Evolutionary conservation across 2,797 vertebrate genomes (phyloP), one percentile per base, ranked within the genome.

Genomic region (Valencia hispanica): DNA sequence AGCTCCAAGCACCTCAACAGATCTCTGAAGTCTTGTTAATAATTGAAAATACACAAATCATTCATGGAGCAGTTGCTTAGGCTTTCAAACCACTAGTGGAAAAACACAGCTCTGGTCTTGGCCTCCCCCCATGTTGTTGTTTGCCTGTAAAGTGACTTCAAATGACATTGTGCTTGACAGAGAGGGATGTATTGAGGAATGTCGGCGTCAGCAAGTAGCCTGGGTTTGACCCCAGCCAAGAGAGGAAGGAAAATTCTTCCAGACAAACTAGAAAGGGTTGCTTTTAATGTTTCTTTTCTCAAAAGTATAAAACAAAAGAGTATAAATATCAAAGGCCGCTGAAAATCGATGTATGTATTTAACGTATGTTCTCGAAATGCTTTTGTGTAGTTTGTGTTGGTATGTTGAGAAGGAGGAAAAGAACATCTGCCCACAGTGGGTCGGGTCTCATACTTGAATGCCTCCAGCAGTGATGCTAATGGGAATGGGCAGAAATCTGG

Each of bases 401-500:
- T 6, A 27, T 57, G 79, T 78, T 53, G 70, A 86, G 73, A 55
- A 48, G 81, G 70, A 79, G 51, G 34, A 78, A 45, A 53, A 78
- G 85, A 86, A 77, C 69, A 0, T 1, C 61, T 70, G 80, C 82
- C 41, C 76, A 0, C 77, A 50, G 0, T 4, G 85, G 80, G 84
- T 80, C 70, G 25, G 12, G 0, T 66, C 82, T 15, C 86, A 63
- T 84, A 5, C 84, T 87, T 22, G 84, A 57, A 63, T 90, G 87
- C 39, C 36, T 88, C 86, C 75, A 65, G 83, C 89, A 81, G 94
- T 96, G 96, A 96, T 0, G 70, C 84, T 96, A 95, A 97, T 96
- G 20, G 57, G 91, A 93, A 85, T 0, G 43, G 95, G 91, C 96
- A 97, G 95, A 91, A 95, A 92, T 97, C 94, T 95, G 88, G 9